These are phyloP conservation scores for Athalia circularis DNA, from an alignment of 2,888 invertebrate species.

Conservation along the genomic window DNA sequence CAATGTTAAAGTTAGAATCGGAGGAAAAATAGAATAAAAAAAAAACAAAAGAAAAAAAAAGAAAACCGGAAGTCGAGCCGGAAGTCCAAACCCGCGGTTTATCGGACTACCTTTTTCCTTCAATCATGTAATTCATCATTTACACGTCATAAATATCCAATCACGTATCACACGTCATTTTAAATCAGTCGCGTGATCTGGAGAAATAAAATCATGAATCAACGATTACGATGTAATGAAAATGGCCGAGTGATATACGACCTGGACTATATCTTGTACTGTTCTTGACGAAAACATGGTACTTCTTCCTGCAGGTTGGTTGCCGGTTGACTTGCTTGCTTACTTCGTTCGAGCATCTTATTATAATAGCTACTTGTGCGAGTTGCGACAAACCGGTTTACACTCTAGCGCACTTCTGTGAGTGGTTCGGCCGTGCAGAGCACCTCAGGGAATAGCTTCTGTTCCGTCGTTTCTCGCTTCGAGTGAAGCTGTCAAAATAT, in stretches of 20 bases:
- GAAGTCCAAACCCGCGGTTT: not conserved
- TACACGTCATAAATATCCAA: too few species aligned
- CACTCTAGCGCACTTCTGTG: slow-evolving; percentile 31
- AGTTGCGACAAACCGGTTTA: slow-evolving; percentile 41
- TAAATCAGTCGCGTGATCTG: too few species aligned
- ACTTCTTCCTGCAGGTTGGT: slow-evolving; percentile 28
- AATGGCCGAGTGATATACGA: not conserved
- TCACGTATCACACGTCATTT: too few species aligned
- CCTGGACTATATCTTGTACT: slow-evolving; percentile 43
- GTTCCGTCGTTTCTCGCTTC: slow-evolving; percentile 17
- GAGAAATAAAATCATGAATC: too few species aligned
- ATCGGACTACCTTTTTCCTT: not conserved
- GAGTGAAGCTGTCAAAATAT: not conserved
- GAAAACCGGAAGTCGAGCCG: not conserved
- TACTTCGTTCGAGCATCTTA: slow-evolving; percentile 23
- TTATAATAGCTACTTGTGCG: slow-evolving; percentile 19
- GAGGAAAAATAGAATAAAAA: not conserved
- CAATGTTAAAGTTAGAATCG: not conserved
- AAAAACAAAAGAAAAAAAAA: not conserved
- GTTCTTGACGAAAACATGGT: slow-evolving; percentile 56
- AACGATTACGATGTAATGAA: not conserved
- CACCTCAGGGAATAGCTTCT: slow-evolving; percentile 12
- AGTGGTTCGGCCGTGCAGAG: slow-evolving; percentile 10
- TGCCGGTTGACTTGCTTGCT: slow-evolving; percentile 44
- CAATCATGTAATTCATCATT: not conserved